Base-by-base conservation (phyloP, 2,113 vertebrate species). In the Drymodes brunneopygia region DNA sequence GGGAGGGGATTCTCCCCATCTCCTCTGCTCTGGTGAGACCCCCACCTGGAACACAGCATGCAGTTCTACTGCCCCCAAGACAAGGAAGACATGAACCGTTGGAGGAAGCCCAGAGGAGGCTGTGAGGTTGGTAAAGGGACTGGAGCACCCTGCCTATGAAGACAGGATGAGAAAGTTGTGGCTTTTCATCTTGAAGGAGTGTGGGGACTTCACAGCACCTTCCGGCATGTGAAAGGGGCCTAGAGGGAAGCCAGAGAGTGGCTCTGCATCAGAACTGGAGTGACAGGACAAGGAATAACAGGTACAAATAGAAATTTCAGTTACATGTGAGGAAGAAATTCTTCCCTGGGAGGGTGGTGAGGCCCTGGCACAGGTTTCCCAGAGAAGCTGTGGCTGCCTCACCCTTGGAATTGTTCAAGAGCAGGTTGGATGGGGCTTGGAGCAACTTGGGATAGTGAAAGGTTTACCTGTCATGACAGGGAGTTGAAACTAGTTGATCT, bases 401-500 rank as follows among this genome's bases (percentile, higher is more conserved):
- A 29, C 24, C 20, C 42, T 15, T 12, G 25, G 21, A 15, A 8
- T 9, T 56, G 9, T 42, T 2, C 75, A 64, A 35, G 17, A 6
- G 9, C 50, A 19, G 6, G 11, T 0, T 72, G 50, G 31, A 31
- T 2, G 0, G 18, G 35, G 11, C 21, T 64, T 64, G 21, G 12
- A 72, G 17, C 17, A 56, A 25, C 8, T 16, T 35, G 57, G 29
- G 4, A 14, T 5, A 64, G 13, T 29, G 17, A 13, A 21, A 56
- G 9, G 9, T 35, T 1, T 42, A 1, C 25, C 21, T 64, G 9
- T 1, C 9, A 6, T 42, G 31, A 1, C 21, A 56, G 29, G 20
- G 16, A 16, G 11, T 19, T 50, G 50, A 50, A 72, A 44, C 27
- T 28, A 19, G 6, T 10, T 36, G 27, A 11, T 36, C 33, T 58